Evolutionary conservation across 92 coral and sea anemone genomes (phyloP).

Genomic region (Chrysogorgia sp.): DNA sequence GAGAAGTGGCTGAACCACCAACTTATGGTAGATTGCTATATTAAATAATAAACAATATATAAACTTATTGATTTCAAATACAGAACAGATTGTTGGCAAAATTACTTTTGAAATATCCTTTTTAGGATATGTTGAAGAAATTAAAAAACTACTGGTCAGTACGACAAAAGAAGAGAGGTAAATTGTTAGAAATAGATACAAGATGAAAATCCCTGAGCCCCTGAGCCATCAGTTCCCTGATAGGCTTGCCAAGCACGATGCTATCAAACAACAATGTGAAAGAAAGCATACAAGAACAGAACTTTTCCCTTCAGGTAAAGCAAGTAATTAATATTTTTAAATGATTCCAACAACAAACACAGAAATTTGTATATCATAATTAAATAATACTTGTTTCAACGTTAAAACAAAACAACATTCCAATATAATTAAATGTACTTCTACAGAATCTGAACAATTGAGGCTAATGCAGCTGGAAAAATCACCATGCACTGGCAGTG

Average conservation of each 20-base stretch:
- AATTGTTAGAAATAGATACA: slow-evolving; percentile 20
- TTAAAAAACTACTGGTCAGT: slow-evolving; percentile 16
- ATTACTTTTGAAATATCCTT: background rate
- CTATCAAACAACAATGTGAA: slow-evolving; percentile 26
- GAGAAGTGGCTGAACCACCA: slow-evolving; percentile 30
- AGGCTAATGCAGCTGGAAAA: slow-evolving; percentile 16
- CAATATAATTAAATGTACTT: too few species aligned
- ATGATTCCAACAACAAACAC: background rate
- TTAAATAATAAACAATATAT: slow-evolving; percentile 3
- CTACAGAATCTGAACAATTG: slow-evolving; percentile 36
- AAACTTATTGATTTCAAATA: background rate
- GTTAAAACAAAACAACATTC: background rate
- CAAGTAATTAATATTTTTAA: background rate
- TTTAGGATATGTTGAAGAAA: background rate
- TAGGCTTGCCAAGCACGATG: slow-evolving; percentile 34
- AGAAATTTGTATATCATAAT: too few species aligned
- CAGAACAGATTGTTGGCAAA: background rate
- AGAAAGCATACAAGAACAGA: slow-evolving; percentile 21
- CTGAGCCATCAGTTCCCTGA: slow-evolving; percentile 42
- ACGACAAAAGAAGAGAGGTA: slow-evolving; percentile 40
- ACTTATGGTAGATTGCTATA: slow-evolving; percentile 20
- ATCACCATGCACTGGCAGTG: slow-evolving; percentile 7
- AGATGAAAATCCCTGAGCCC: slow-evolving; percentile 49
- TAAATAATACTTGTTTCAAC: too few species aligned
- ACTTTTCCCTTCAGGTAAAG: slow-evolving; percentile 48